These are phyloP conservation scores for Drosophila limbata DNA, from an alignment of 2,888 invertebrate genomes.

Conservation along the genomic window DNA sequence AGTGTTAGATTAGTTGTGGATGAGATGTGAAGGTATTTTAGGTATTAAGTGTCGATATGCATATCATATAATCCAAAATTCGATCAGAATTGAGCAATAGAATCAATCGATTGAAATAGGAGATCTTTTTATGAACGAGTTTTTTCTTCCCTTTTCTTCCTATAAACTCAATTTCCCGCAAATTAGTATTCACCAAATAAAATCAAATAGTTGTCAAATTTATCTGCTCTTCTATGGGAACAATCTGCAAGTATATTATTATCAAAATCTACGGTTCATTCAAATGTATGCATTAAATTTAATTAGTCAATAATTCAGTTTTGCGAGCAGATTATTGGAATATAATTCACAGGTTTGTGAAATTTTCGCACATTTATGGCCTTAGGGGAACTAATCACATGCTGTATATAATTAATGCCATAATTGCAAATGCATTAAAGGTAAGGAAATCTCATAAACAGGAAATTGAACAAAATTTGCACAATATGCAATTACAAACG, in stretches of 20 bases:
- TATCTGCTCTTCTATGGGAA: background rate
- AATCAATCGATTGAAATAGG: too few species aligned
- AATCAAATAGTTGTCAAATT: background rate
- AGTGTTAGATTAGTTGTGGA: background rate
- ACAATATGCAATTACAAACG: slow-evolving; percentile 73
- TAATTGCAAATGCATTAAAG: slow-evolving; percentile 62
- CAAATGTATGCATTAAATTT: slow-evolving; percentile 15
- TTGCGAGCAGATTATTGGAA: slow-evolving; percentile 20
- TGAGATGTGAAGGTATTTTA: too few species aligned
- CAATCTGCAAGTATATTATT: slow-evolving; percentile 3
- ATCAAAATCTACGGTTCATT: background rate
- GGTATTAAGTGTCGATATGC: too few species aligned
- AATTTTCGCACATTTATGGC: slow-evolving; percentile 54
- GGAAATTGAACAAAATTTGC: slow-evolving; percentile 71
- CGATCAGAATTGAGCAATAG: too few species aligned
- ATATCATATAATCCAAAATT: too few species aligned
- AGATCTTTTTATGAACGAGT: too few species aligned
- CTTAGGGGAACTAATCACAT: slow-evolving; percentile 38
- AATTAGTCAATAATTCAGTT: slow-evolving; percentile 24
- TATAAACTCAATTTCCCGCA: background rate
- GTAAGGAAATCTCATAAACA: slow-evolving; percentile 59
- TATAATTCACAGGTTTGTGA: slow-evolving; percentile 21
- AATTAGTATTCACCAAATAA: background rate
- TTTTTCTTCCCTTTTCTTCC: background rate
- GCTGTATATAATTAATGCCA: slow-evolving; percentile 43